Conservation (phyloP, 2,113 vertebrate species). For the Australoheros scitulus region DNA sequence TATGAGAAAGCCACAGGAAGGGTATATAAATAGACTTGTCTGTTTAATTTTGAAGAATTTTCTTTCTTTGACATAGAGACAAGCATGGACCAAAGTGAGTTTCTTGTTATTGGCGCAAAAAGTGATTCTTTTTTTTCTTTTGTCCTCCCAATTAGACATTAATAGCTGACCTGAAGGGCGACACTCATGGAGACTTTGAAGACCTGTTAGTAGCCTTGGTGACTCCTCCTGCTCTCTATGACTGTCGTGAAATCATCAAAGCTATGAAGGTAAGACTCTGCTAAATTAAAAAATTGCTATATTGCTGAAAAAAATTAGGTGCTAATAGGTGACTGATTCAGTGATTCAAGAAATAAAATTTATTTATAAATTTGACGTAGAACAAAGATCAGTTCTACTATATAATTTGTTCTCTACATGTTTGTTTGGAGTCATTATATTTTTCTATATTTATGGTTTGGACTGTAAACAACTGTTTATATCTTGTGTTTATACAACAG, state of each 20-base stretch:
- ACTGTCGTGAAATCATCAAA: slow-evolving; percentile 82
- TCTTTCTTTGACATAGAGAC: slow-evolving; percentile 9
- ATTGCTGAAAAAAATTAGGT: neutral
- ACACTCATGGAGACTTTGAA: slow-evolving; percentile 87
- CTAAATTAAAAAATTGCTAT: neutral
- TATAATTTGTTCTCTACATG: neutral
- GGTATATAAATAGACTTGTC: slow-evolving; percentile 62
- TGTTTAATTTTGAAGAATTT: slow-evolving; percentile 21
- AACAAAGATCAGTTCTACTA: too few species aligned
- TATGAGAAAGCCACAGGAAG: slow-evolving; percentile 81
- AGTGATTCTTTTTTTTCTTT: neutral
- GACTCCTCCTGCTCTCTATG: slow-evolving; percentile 78
- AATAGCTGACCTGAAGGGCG: slow-evolving; percentile 84
- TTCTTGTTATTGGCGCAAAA: neutral
- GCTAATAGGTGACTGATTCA: neutral
- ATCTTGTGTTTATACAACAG: neutral
- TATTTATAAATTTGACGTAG: neutral
- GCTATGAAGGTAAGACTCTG: slow-evolving; percentile 82
- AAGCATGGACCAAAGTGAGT: slow-evolving; percentile 51
- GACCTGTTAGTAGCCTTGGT: slow-evolving; percentile 81
- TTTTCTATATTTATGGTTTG: neutral
- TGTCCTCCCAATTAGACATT: slow-evolving; percentile 72
- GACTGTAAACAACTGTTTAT: neutral
- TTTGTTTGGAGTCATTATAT: neutral
- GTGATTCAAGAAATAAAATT: neutral